Evolutionary conservation across 2,113 vertebrate species (phyloP).

Genomic region (Zosterops japonicus): DNA sequence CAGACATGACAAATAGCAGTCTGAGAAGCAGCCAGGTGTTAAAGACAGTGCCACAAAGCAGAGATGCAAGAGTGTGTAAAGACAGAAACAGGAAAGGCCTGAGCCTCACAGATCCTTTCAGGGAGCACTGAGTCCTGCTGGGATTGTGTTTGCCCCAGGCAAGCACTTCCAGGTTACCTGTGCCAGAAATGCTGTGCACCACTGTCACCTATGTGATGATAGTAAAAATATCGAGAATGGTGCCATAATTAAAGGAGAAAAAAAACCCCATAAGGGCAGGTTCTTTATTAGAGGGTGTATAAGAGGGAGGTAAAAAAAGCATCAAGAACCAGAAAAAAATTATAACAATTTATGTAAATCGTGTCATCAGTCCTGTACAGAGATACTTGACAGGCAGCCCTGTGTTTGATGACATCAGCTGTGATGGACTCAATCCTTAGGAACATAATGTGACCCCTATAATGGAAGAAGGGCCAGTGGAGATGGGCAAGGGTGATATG

Average conservation of each 20-base stretch:
- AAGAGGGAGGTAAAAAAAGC: neutral
- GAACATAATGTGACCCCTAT: rapidly evolving
- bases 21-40: neutral
- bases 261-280: neutral
- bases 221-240: neutral
- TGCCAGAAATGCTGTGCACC: neutral
- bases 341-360: rapidly evolving
- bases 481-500: neutral
- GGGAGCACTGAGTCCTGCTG: neutral
- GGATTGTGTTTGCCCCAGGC: neutral
- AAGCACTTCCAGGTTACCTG: neutral
- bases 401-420: neutral
- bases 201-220: neutral
- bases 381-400: neutral
- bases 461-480: neutral
- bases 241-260: neutral
- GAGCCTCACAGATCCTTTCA: neutral
- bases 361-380: neutral
- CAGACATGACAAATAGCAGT: neutral
- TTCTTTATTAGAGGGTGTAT: neutral
- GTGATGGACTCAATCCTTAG: neutral
- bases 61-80: neutral
- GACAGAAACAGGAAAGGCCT: neutral
- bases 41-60: neutral
- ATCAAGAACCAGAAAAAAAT: neutral